Percentiles rank a stretch among this genome's conserved stretches.
These are phyloP conservation scores for Melieria omissa DNA, from an alignment of 2,888 invertebrate genomes.

Conservation along the genomic window DNA sequence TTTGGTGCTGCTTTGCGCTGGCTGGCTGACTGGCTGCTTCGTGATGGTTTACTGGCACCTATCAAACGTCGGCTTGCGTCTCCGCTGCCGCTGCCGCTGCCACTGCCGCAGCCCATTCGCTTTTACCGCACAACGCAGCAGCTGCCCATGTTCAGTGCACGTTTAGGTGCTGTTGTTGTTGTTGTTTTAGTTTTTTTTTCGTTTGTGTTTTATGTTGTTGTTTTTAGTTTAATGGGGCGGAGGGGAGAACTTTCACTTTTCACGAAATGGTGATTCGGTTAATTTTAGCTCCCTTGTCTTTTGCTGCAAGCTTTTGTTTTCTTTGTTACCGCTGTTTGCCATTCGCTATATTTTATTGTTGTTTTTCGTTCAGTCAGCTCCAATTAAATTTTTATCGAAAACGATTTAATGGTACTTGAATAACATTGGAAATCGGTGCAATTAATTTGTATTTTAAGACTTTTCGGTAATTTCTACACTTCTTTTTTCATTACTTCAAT, in stretches of 20 bases:
- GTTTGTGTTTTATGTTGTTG: no score
- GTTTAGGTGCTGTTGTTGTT: no score
- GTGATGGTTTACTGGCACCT: not conserved
- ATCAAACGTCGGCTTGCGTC: no score
- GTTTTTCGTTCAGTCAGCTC: not conserved
- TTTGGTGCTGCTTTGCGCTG: no score
- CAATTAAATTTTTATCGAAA: slow-evolving; percentile 19
- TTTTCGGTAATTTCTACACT: no score
- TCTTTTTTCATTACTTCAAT: no score
- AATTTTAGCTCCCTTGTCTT: slow-evolving; percentile 19
- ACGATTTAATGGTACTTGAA: slow-evolving; percentile 20
- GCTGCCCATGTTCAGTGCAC: no score
- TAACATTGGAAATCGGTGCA: slow-evolving; percentile 28
- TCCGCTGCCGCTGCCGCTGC: no score
- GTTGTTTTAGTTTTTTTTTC: no score
- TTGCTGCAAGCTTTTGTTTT: not conserved
- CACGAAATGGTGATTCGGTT: slow-evolving; percentile 49
- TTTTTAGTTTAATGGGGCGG: slow-evolving; percentile 12
- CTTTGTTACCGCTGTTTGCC: not conserved
- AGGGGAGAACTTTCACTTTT: slow-evolving; percentile 61
- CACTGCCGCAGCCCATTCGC: no score
- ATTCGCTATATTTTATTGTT: not conserved
- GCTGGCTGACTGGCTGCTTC: not conserved
- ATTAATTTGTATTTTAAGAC: slow-evolving; percentile 21
- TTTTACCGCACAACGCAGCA: no score